Evolutionary conservation across 2,113 vertebrate species (phyloP), one percentile per base, ranked within the genome.

Genomic region (Halcyon senegalensis): DNA sequence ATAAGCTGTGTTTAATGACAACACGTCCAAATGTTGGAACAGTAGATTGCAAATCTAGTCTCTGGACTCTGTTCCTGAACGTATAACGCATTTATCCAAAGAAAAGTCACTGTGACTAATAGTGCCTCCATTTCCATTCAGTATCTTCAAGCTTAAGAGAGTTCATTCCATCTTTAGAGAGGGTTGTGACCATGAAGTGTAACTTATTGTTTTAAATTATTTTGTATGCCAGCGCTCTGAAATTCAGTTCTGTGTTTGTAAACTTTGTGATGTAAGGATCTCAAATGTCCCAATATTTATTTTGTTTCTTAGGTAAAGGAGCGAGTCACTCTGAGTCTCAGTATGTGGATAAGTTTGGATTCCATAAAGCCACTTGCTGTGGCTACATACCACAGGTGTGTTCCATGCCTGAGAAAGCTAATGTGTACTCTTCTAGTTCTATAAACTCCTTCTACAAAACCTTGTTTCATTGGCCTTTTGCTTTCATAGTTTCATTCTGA

Each of bases 361-460:
- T 99, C 96, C 96, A 97, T 94, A 97, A 91, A 11, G 10, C 93
- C 56, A 99, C 99, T 5, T 99, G 98, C 97, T 99, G 99, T 90
- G 99, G 99, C 92, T 99, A 98, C 89, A 95, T 99, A 81, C 97
- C 98, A 27, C 99, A 99, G 98, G 99, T 99, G 97, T 86, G 97
- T 87, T 48, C 50, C 35, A 11, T 10, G 12, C 37, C 39, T 81
- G 4, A 35, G 67, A 75, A 53, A 86, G 53, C 48, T 62, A 44
- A 13, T 33, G 20, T 21, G 23, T n/a, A 41, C 35, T 33, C 35
- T 3, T 2, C 2, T 2, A 18, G 53, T 7, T 78, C 33, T 78
- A 30, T 10, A 8, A 88, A 77, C n/a, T 86, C 18, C 30, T 31
- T 75, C 37, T 19, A 10, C 5, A 44, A 33, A 56, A 64, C 18